A percentile compares a stretch with the other conserved stretches of the same genome.
Evolutionary conservation across 2,797 vertebrate species (phyloP).

Genomic region (Phataginus tetradactyla): DNA sequence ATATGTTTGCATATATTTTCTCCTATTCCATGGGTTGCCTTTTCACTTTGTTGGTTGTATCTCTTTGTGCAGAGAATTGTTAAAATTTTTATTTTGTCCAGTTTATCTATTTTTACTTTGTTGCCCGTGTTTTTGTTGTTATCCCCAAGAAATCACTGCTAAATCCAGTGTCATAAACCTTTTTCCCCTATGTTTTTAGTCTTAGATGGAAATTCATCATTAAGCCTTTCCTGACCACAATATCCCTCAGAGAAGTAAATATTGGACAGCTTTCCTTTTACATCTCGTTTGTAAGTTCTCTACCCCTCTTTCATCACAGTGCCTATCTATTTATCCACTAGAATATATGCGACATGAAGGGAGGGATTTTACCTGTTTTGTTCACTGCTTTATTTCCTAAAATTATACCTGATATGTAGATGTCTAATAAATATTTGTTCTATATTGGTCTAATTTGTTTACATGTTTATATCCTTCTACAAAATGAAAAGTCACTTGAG

Average conservation of each 20-base stretch:
- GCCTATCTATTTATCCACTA: not conserved
- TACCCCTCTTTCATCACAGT: not conserved
- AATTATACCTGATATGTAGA: not conserved
- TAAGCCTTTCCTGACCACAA: not conserved
- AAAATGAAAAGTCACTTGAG: not conserved
- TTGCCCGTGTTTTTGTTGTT: not conserved
- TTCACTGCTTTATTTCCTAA: not conserved
- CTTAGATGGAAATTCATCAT: not conserved
- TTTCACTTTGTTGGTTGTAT: not conserved
- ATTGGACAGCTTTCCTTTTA: not conserved
- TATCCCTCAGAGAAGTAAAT: not conserved
- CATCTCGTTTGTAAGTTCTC: not conserved
- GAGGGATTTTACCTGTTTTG: not conserved
- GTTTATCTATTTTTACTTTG: not conserved
- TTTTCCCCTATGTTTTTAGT: not conserved
- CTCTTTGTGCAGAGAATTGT: not conserved
- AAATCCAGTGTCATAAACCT: not conserved
- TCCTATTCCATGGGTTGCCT: not conserved
- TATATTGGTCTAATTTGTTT: conserved; percentile 15
- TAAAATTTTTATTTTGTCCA: not conserved
- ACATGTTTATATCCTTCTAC: not conserved
- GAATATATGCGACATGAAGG: not conserved
- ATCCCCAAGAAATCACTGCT: not conserved
- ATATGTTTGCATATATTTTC: not conserved
- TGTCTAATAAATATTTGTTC: not conserved